phyloP scores from a whole-genome alignment of 2,113 vertebrate genomes.

The Leuciscus idus region DNA sequence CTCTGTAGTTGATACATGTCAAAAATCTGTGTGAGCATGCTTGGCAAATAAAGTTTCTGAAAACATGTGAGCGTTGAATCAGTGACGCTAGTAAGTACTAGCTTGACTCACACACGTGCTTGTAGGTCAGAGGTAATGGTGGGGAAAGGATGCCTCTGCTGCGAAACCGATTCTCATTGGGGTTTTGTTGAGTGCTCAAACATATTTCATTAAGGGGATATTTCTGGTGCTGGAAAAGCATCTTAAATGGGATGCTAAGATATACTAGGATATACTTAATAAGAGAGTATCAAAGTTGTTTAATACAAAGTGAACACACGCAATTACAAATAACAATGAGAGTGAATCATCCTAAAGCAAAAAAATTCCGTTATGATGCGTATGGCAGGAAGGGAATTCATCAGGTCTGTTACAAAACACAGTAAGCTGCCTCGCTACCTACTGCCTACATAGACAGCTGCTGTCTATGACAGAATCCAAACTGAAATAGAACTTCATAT shows the following conservation, averaged over 20 bases:
- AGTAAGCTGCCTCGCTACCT: not conserved
- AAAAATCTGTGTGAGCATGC: not conserved
- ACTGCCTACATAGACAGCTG: constrained; percentile 23
- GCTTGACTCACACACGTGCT: constrained; percentile 33
- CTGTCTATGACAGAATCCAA: constrained; percentile 15
- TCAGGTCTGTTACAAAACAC: not conserved
- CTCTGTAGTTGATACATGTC: not conserved
- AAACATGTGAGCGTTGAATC: not conserved
- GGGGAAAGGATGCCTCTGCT: constrained; percentile 17
- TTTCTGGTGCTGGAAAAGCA: not conserved
- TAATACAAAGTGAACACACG: not conserved
- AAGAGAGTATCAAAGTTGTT: not conserved
- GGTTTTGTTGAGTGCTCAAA: not conserved
- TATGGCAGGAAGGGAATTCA: constrained; percentile 1
- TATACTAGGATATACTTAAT: not conserved
- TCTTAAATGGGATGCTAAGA: not conserved
- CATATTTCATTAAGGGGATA: not conserved
- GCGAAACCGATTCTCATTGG: not conserved
- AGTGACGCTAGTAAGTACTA: not conserved
- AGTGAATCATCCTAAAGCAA: not conserved
- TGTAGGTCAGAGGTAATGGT: constrained; percentile 50
- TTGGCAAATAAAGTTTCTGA: not conserved
- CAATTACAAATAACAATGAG: not conserved
- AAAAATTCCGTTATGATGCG: not conserved
- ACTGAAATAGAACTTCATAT: constrained; percentile 4